Conservation (phyloP, 2,113 vertebrate species). For the Salminus brasiliensis region DNA sequence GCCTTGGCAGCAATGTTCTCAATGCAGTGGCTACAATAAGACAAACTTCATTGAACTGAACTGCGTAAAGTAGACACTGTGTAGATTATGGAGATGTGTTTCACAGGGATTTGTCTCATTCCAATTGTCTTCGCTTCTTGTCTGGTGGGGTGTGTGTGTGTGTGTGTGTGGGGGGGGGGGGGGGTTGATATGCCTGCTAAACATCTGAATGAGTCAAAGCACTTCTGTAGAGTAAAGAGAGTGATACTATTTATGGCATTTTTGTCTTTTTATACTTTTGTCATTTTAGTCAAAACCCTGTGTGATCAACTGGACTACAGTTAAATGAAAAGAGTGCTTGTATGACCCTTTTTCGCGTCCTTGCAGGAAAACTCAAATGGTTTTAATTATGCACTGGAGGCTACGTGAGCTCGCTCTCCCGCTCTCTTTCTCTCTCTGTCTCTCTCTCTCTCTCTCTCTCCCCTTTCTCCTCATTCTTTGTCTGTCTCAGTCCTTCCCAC, state of each 20-base stretch:
- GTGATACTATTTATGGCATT: neutral
- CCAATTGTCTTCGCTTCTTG: too few species aligned
- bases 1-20: neutral
- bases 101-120: neutral
- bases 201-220: neutral
- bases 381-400: slow-evolving; percentile 57
- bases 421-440: neutral
- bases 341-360: slow-evolving; percentile 17
- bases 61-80: neutral
- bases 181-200: neutral
- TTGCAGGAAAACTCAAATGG: slow-evolving; percentile 45
- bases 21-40: too few species aligned
- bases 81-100: neutral
- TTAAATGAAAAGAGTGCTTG: slow-evolving; percentile 23
- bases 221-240: neutral
- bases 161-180: too few species aligned
- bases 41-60: neutral
- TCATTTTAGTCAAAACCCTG: neutral
- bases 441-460: neutral
- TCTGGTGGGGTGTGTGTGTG: too few species aligned
- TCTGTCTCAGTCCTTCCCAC: neutral
- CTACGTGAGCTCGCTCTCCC: slow-evolving; percentile 21
- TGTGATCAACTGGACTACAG: neutral
- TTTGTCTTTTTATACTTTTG: neutral
- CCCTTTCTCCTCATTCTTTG: neutral